Evolutionary conservation across 2,113 vertebrate genomes (phyloP), one percentile per base, ranked within the genome.

Genomic region (Lonchura striata): DNA sequence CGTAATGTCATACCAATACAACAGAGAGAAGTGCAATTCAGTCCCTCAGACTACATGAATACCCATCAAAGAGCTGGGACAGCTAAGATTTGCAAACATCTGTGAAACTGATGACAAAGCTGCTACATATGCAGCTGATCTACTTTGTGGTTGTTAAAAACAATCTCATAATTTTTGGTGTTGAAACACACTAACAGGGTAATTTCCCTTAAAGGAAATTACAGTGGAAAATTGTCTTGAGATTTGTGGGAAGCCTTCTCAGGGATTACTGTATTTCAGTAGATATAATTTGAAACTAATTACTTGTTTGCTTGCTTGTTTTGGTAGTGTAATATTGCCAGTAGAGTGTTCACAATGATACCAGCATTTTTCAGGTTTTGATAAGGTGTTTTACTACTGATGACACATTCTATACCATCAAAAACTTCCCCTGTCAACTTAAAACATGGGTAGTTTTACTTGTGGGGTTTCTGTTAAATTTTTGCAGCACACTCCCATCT

Each of bases 1-100:
- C 1, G 2, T 7, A 9, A 9, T 50, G 41, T 75, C 35, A 33
- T 9, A 52, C 3, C 0, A 1, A 9, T 54, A 8, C 0, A 7
- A 54, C 16, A 69, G 23, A 59, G 7, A 81, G 21, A 77, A 74
- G 24, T 37, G 23, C 15, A 66, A 2, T 59, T 92, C 15, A 37
- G 18, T 56, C 42, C 7, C 49, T 69, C 71, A 37, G 11, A 46
- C 14, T 14, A 27, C 39, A 3, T 31, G 37, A 87, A 53, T 18
- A 60, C 2, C 5, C 24, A 23, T 42, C 42, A 88, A 75, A 74
- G 20, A 82, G 22, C 75, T 74, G 35, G 46, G 35, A 81, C n/a
- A 92, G 33, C 21, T 31, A 39, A 44, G 42, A 88, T 66, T 81
- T 83, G 41, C 33, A 92, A 93, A 78, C 68, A 86, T 80, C 72